Conservation (phyloP, 2,113 vertebrate genomes). For the Psilopogon haemacephalus region DNA sequence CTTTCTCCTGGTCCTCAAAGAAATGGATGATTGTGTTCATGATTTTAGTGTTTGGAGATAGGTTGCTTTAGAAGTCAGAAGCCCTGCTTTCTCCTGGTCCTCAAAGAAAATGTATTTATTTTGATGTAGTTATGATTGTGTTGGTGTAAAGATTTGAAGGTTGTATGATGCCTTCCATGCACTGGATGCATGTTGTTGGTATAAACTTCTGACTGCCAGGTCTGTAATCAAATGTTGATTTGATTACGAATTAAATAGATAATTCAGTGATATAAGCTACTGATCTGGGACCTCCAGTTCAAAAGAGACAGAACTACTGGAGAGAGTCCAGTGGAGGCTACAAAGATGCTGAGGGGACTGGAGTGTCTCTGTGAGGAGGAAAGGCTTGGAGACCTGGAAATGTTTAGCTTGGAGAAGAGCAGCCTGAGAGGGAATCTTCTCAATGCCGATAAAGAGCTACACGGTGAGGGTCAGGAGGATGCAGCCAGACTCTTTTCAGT, state of each 20-base stretch:
- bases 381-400: too few species aligned
- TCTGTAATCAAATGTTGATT: not conserved
- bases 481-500: too few species aligned
- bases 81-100: not conserved
- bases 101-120: not conserved
- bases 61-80: not conserved
- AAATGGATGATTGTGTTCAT: too few species aligned
- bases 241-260: not conserved
- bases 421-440: too few species aligned
- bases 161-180: not conserved
- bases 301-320: too few species aligned
- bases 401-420: too few species aligned
- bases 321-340: too few species aligned
- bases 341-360: too few species aligned
- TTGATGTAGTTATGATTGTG: not conserved
- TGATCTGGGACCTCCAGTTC: not conserved
- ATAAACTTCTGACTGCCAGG: not conserved
- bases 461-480: too few species aligned
- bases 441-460: too few species aligned
- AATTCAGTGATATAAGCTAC: not conserved
- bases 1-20: not conserved
- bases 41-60: not conserved
- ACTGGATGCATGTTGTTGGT: not conserved
- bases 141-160: not conserved
- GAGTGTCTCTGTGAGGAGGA: too few species aligned